Conservation (phyloP, 2,797 vertebrate species). For the Anabas testudineus region DNA sequence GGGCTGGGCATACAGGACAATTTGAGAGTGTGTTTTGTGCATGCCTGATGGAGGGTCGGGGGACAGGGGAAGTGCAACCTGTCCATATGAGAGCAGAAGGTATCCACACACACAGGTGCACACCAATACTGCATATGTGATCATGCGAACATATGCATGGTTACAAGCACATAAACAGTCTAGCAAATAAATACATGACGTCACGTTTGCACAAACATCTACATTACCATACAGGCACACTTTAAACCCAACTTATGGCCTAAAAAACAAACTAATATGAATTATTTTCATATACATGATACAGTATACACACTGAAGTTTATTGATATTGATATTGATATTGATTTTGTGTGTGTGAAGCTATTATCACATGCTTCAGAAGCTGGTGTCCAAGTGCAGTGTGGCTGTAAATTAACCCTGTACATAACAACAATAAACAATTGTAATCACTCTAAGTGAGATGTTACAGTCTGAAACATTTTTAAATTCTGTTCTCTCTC, state of each 20-base stretch:
- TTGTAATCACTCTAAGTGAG: neutral
- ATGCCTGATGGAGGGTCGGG: constrained; percentile 9
- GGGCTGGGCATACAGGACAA: constrained; percentile 18
- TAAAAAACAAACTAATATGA: too few species aligned
- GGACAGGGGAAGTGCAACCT: constrained; percentile 51
- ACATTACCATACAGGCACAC: neutral
- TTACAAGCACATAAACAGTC: constrained; percentile 35
- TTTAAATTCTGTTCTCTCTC: neutral
- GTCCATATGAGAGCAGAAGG: constrained; percentile 57
- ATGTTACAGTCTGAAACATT: neutral
- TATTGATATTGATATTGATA: too few species aligned
- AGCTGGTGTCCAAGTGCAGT: neutral
- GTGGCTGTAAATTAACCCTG: neutral
- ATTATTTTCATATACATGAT: too few species aligned
- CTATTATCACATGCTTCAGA: neutral
- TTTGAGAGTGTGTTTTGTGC: constrained; percentile 31
- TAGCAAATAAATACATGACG: constrained; percentile 18
- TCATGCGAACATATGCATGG: constrained; percentile 43
- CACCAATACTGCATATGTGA: constrained; percentile 31
- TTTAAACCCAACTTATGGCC: too few species aligned
- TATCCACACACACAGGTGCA: constrained; percentile 44
- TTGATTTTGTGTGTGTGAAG: too few species aligned
- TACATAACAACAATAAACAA: neutral
- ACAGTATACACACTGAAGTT: neutral
- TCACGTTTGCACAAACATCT: constrained; percentile 4